Evolutionary conservation across 2,113 vertebrate genomes (phyloP).

Genomic region (Arizona elegans): DNA sequence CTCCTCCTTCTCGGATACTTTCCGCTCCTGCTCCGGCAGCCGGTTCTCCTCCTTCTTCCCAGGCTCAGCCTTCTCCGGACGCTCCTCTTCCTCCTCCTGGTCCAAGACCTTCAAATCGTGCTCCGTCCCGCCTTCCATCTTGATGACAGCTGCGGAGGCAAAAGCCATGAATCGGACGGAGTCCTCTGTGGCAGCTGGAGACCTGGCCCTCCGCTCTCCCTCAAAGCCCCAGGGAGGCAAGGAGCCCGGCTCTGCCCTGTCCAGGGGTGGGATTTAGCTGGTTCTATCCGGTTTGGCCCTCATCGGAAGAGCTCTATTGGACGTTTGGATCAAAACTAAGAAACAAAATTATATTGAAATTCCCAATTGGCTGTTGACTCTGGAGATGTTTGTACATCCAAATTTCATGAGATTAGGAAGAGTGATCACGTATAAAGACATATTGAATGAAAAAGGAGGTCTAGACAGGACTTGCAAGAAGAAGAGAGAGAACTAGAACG

Average conservation of each 20-base stretch:
- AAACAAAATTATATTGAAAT: too few species aligned
- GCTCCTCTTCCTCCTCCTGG: slow-evolving; percentile 80
- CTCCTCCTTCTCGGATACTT: slow-evolving; percentile 56
- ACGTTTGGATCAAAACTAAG: too few species aligned
- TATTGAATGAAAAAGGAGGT: too few species aligned
- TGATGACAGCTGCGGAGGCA: slow-evolving; percentile 82
- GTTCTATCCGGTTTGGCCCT: too few species aligned
- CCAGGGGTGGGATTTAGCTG: neutral
- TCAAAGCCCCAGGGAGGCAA: neutral
- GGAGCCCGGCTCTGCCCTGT: neutral
- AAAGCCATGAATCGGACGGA: neutral
- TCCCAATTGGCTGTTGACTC: too few species aligned
- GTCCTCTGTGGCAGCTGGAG: too few species aligned
- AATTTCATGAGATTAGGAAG: too few species aligned
- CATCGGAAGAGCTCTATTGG: too few species aligned
- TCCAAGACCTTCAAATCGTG: slow-evolving; percentile 88
- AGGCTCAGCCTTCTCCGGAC: slow-evolving; percentile 62
- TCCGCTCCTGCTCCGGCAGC: slow-evolving; percentile 53
- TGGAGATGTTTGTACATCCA: too few species aligned
- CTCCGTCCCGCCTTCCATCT: slow-evolving; percentile 91
- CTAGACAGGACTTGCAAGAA: too few species aligned
- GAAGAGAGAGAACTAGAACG: too few species aligned
- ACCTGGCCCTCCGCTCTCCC: neutral
- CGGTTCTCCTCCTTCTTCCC: slow-evolving; percentile 65
- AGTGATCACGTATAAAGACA: too few species aligned